Evolutionary conservation across 2,113 vertebrate species (phyloP).

Genomic region (Brachyistius frenatus): DNA sequence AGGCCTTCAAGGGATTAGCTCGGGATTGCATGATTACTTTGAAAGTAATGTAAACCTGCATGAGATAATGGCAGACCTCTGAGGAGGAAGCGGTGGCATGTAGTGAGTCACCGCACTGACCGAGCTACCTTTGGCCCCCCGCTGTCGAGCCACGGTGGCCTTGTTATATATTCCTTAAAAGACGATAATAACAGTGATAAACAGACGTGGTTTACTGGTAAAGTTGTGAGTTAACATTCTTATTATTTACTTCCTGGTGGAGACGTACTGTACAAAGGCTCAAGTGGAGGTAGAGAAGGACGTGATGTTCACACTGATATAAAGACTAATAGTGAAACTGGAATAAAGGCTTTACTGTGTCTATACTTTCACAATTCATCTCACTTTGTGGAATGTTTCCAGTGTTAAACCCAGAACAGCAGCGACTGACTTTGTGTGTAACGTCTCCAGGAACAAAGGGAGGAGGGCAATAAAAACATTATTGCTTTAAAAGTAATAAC

Average conservation of each 20-base stretch:
- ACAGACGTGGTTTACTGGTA: too few relatives aligned
- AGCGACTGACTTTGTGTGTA: neutral
- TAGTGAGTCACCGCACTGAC: neutral
- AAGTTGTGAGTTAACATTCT: too few relatives aligned
- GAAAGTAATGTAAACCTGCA: constrained; percentile 49
- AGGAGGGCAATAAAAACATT: too few relatives aligned
- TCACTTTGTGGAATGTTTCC: neutral
- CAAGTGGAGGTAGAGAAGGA: neutral
- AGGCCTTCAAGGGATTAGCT: constrained; percentile 72
- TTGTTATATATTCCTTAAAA: neutral
- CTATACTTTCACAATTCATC: neutral
- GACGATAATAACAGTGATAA: too few relatives aligned
- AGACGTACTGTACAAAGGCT: neutral
- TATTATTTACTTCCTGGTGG: too few relatives aligned
- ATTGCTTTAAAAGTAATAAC: neutral
- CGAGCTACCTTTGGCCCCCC: neutral
- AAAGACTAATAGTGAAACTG: neutral
- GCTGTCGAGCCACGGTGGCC: neutral
- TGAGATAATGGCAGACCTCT: neutral
- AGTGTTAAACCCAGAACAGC: neutral
- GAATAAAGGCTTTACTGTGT: neutral
- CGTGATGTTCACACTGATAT: neutral
- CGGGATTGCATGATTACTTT: constrained; percentile 64
- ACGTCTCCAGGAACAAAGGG: too few relatives aligned
- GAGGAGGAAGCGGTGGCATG: neutral